phyloP scores from a whole-genome alignment of 2,888 invertebrate genomes.

The Idaea dimidiata region DNA sequence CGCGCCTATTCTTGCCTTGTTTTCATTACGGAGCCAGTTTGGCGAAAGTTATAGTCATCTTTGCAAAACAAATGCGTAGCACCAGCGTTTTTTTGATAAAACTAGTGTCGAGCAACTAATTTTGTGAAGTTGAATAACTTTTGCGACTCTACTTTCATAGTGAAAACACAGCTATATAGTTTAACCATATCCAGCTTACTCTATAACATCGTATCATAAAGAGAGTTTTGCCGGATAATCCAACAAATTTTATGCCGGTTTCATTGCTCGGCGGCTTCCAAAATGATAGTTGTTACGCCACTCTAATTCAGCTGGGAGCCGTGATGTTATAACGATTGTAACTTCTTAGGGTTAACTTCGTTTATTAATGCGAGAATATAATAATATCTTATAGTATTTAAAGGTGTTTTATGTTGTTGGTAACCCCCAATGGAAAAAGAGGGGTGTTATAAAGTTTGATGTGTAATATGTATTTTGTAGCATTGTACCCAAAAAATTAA shows the following conservation, averaged over 20 bases:
- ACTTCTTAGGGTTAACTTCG: not conserved
- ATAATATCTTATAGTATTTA: not conserved
- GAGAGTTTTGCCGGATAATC: conserved; percentile 43
- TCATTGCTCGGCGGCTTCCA: conserved; percentile 47
- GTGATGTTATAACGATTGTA: conserved; percentile 21
- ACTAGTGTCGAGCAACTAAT: no score
- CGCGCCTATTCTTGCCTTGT: no score
- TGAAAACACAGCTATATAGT: not conserved
- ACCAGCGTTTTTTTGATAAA: no score
- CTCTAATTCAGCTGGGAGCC: conserved; percentile 24
- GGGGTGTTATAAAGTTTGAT: no score
- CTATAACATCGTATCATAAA: not conserved
- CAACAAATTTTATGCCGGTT: conserved; percentile 65
- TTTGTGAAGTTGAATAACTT: no score
- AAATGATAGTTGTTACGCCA: conserved; percentile 36
- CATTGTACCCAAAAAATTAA: no score
- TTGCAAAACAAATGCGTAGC: no score
- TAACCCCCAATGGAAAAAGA: no score
- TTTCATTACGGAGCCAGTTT: no score
- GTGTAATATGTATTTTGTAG: no score
- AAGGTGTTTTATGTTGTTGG: conserved; percentile 1
- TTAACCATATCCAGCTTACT: conserved; percentile 4
- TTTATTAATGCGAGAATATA: not conserved
- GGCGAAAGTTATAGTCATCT: no score
- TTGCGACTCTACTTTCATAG: no score